Evolutionary conservation across 2,888 invertebrate species (phyloP).

Genomic region (Drosophila helvetica): DNA sequence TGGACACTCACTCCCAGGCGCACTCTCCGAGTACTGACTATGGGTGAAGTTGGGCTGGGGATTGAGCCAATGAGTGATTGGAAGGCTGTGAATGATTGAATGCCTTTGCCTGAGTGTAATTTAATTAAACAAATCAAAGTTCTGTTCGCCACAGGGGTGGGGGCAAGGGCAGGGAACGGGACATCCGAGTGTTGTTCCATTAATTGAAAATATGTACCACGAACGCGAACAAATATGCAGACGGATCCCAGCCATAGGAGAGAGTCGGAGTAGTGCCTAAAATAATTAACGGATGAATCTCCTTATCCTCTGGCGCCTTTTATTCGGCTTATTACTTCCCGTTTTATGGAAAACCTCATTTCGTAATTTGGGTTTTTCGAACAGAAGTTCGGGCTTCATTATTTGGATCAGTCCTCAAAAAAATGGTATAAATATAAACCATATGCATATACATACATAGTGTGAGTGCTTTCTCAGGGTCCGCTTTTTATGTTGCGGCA

Average conservation of each 20-base stretch:
- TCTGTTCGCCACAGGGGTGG: constrained; percentile 4
- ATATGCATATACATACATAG: too few species aligned
- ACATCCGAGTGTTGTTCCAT: constrained; percentile 54
- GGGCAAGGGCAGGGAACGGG: neutral
- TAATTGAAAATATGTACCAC: constrained; percentile 71
- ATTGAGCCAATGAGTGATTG: constrained; percentile 75
- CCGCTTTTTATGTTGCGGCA: too few species aligned
- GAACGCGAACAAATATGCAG: constrained; percentile 56
- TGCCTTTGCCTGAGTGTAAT: constrained; percentile 71
- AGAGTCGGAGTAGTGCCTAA: constrained; percentile 15
- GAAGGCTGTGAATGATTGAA: constrained; percentile 74
- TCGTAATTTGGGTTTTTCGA: constrained; percentile 35
- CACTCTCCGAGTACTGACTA: constrained; percentile 44
- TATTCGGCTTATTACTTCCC: constrained; percentile 32
- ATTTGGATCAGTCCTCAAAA: constrained; percentile 47
- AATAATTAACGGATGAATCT: constrained; percentile 56
- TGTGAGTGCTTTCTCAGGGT: too few species aligned
- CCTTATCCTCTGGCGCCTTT: constrained; percentile 27
- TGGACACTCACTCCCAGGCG: constrained; percentile 27
- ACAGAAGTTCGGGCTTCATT: constrained; percentile 56
- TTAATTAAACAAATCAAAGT: constrained; percentile 76
- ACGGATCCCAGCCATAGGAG: constrained; percentile 3
- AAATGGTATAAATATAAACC: constrained; percentile 44
- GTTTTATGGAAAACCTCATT: constrained; percentile 35
- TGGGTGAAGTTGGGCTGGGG: constrained; percentile 48